Evolutionary conservation across 2,888 invertebrate species (phyloP), one percentile per base, ranked within the genome.

Genomic region (Frankliniella fusca): DNA sequence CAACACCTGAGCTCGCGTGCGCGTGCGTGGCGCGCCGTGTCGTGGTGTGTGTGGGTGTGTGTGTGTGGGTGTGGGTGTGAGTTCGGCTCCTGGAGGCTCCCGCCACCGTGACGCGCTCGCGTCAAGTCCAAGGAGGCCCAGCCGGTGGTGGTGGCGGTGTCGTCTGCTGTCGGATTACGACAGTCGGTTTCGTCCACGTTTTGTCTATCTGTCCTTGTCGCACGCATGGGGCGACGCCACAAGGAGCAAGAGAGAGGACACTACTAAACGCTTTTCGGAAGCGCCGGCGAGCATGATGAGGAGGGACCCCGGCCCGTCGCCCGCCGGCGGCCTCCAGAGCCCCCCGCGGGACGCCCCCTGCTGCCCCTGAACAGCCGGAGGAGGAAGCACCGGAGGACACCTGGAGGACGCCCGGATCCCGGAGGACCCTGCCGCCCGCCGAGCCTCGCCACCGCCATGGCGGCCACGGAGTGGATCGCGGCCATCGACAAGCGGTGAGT

Each of bases 381-480:
- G 23, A n/a, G 0, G n/a, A 5, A 27, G 23, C 23, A 27, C 27
- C 12, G 27, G 70, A 9, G 10, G 23, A 12, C 23, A 12, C 23
- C n/a, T 20, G 23, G 23, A 27, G 23, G 10, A 12, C 23, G 3
- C 70, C 8, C 11, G 18, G 54, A 54, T 18, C 2, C 54, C 54
- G n/a, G n/a, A n/a, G n/a, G n/a, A 54, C 18, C 54, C 11, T 18
- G 54, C 54, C 54, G 54, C 18, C 70, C 70, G 70, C 70, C 23
- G 1, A 5, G 70, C 70, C n/a, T 9, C 23, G 70, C 23, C 23
- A 2, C 10, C 23, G 12, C 27, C 49, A 81, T 50, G 81, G 83
- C 83, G 83, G 84, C 84, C 70, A 84, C 84, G 20, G 84, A 84
- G 82, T 84, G 84, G 84, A 83, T 84, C 80, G 82, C 83, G 61